Evolutionary conservation across 2,113 vertebrate genomes (phyloP), one percentile per base, ranked within the genome.

Genomic region (Syrmaticus mikado): DNA sequence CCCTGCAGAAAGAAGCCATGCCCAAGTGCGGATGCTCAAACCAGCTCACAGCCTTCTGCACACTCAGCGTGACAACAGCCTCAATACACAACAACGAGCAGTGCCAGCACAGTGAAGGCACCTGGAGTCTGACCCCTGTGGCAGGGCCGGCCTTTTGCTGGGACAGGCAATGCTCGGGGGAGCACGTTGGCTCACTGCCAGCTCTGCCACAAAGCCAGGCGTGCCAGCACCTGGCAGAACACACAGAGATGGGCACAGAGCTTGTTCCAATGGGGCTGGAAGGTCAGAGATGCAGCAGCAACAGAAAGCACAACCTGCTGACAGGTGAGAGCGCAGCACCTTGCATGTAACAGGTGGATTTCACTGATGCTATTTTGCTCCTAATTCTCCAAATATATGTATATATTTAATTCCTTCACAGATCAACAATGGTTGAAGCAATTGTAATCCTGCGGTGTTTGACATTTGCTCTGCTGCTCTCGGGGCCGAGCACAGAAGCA

Each of bases 181-280:
- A 58, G 32, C 87, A 91, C 87, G 91, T 93, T 95, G 93, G 64
- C 85, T 97, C 87, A 74, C 75, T 90, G 93, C 89, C 89, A 89
- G 95, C 91, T 92, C 90, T 90, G 85, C 90, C 90, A 89, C 87
- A 77, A 80, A 85, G 85, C 41, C 89, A 68, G 85, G 45, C 87
- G 87, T 43, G 25, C 90, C 32, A 81, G 85, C 95, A 94, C 93
- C 94, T 94, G 91, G 93, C 91, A 79, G 74, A 25, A 84, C 17
- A 53, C 52, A 9, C 16, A 28, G 52, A 10, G 15, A 30, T 53
- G 52, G 52, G 28, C 32, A 32, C 53, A 55, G 53, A 55, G 95
- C 85, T 88, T 95, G 61, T 64, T 84, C 83, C 72, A 93, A 76
- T 89, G n/a, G 80, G 78, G 86, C 82, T 91, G 90, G 90, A 91